Conservation (phyloP, 2,113 vertebrate species). For the Ginglymostoma cirratum region DNA sequence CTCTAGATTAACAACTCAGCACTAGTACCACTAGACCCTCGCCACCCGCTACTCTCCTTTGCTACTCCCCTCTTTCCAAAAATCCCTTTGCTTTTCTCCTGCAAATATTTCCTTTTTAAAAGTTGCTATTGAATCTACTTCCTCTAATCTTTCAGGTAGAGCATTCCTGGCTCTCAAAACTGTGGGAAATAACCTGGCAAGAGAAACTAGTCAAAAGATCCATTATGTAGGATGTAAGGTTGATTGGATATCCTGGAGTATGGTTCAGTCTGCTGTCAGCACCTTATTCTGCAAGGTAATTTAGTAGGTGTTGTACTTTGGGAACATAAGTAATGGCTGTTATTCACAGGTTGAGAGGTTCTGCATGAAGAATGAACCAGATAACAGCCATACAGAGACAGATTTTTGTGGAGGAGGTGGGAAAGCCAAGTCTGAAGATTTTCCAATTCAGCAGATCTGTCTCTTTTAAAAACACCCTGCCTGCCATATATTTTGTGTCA, state of each 20-base stretch:
- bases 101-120: too few relatives aligned
- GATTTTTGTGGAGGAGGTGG: neutral
- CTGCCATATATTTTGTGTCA: neutral
- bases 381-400: neutral
- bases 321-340: neutral
- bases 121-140: too few relatives aligned
- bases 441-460: neutral
- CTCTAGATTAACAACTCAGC: too few relatives aligned
- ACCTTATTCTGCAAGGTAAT: neutral
- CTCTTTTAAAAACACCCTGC: neutral
- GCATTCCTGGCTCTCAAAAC: neutral
- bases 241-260: too few relatives aligned
- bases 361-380: neutral
- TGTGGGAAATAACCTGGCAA: neutral
- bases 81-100: too few relatives aligned
- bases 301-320: neutral
- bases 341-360: neutral
- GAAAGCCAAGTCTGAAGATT: neutral
- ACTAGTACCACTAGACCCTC: too few relatives aligned
- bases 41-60: too few relatives aligned
- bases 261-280: neutral
- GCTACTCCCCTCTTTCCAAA: too few relatives aligned
- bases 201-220: too few relatives aligned
- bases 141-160: too few relatives aligned
- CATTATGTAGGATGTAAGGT: neutral